Base-by-base conservation (phyloP, 2,113 vertebrate species). In the Cynoglossus semilaevis region DNA sequence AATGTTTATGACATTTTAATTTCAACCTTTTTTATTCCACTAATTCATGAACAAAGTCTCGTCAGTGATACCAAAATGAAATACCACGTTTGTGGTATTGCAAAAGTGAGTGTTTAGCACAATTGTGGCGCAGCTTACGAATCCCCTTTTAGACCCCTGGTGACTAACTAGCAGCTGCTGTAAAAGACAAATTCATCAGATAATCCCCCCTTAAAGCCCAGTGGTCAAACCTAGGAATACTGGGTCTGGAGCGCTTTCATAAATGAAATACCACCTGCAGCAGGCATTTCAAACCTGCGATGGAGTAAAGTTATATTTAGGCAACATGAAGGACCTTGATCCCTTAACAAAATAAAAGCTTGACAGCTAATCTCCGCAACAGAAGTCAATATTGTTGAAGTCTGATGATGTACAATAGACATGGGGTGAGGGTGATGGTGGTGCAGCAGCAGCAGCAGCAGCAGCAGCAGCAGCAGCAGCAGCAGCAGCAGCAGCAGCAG, bases 101-200 rank as follows among this genome's bases (percentile, higher is more conserved):
- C 22, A 29, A 29, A 29, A 29, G 22, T 29, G 22, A 29, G 2
- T 13, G 2, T 1, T 63, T 62, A 58, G 58, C 51, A 60, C 68
- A 67, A 77, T 79, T 54, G 62, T 13, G 44, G 52, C 59, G 46
- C 58, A 73, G 80, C 77, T 77, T 84, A 76, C 52, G 78, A 81
- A 84, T 91, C 91, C 82, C 89, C 87, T 92, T 93, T 94, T 93
- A 94, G 93, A 86, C 77, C 87, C 67, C 83, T 51, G 83, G 91
- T 91, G 91, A 90, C 90, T 82, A 84, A 85, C 89, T 88, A 92
- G 90, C 91, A 91, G 88, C 91, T 90, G 91, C 84, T 89, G 91
- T 91, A 94, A 93, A 94, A 92, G 88, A 93, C 79, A 88, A 92
- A 95, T 85, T 92, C 91, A 89, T 78, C 79, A 82, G 80, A 85